These are phyloP conservation scores for Antechinus stuartii DNA, from an alignment of 2,113 vertebrate species.

Conservation along the genomic window DNA sequence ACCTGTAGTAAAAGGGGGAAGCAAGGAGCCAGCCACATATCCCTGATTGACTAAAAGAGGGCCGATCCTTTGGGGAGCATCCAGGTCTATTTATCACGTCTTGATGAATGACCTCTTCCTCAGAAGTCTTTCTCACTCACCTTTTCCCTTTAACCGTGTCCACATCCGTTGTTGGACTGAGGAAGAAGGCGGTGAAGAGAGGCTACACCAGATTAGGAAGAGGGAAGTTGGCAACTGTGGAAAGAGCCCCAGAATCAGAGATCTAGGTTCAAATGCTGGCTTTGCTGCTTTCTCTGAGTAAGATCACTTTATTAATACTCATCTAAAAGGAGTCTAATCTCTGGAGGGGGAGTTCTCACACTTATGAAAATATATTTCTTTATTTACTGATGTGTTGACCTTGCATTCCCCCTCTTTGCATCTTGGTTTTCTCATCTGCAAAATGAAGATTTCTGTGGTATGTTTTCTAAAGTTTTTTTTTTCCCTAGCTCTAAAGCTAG, in stretches of 20 bases:
- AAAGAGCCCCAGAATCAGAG: neutral
- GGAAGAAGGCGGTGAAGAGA: neutral
- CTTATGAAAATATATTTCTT: neutral
- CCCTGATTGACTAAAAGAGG: neutral
- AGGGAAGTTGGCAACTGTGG: neutral
- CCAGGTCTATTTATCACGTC: neutral
- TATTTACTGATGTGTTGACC: neutral
- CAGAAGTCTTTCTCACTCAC: neutral
- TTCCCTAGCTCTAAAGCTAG: neutral
- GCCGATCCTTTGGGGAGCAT: neutral
- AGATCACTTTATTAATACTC: neutral
- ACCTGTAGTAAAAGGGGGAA: neutral
- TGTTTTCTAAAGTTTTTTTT: neutral
- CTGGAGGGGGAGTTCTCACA: neutral
- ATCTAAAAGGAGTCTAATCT: neutral
- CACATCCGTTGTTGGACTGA: neutral
- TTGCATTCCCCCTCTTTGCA: neutral
- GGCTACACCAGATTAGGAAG: neutral
- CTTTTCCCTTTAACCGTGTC: constrained; percentile 32
- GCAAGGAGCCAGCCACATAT: neutral
- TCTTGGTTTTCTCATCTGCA: neutral
- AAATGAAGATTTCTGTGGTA: neutral
- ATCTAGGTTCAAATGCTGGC: neutral
- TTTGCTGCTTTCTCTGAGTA: neutral
- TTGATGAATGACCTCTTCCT: neutral